phyloP scores from a whole-genome alignment of 2,113 vertebrate species.

The Acanthochromis polyacanthus region DNA sequence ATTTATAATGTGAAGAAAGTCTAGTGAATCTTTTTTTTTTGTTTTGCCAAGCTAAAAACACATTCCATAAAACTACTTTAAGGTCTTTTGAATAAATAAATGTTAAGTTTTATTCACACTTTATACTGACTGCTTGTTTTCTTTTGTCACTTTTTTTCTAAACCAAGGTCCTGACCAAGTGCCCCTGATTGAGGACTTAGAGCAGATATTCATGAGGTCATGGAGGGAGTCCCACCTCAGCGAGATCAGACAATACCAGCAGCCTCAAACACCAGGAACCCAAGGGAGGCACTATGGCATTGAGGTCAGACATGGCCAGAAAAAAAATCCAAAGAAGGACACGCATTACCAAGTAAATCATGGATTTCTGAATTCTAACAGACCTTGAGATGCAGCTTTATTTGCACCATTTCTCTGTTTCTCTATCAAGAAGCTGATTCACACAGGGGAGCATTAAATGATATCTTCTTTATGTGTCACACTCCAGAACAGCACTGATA shows the following conservation, averaged over 20 bases:
- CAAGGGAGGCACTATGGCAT: constrained; percentile 78
- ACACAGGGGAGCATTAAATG: not conserved
- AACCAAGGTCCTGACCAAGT: constrained; percentile 92
- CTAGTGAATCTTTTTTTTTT: too few species aligned
- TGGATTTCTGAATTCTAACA: not conserved
- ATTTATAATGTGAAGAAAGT: too few species aligned
- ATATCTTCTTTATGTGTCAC: not conserved
- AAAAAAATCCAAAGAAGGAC: not conserved
- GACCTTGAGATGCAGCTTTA: not conserved
- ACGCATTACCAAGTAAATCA: not conserved
- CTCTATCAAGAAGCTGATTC: not conserved
- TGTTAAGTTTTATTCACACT: not conserved
- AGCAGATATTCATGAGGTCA: constrained; percentile 96
- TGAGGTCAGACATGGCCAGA: constrained; percentile 62
- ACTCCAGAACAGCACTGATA: constrained; percentile 4
- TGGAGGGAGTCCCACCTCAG: constrained; percentile 95
- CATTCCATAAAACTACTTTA: not conserved
- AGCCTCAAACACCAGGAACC: constrained; percentile 82
- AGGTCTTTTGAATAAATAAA: not conserved
- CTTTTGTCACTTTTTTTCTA: not conserved
- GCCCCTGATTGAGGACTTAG: constrained; percentile 95
- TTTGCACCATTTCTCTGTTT: not conserved
- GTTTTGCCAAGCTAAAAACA: not conserved
- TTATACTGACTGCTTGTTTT: not conserved
- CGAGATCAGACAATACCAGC: constrained; percentile 94